Evolutionary conservation across 1,140 invertebrate species (phyloP).

Genomic region (Drosophila pachea): DNA sequence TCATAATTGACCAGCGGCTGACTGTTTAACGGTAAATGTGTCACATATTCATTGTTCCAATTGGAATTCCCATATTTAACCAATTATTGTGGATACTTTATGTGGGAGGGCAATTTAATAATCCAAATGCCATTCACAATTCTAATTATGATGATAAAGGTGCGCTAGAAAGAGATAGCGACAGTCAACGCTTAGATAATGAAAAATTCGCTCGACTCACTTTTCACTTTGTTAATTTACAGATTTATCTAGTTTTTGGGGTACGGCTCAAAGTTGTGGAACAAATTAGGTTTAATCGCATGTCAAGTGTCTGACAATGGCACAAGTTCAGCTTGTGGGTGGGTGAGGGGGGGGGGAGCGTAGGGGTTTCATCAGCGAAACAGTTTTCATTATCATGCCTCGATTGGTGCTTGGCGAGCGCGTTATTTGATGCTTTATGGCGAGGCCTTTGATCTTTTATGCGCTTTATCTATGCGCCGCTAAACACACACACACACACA

Average conservation of each 20-base stretch:
- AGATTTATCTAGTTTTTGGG: slow-evolving; percentile 4
- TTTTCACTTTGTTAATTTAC: neutral
- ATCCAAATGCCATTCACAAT: neutral
- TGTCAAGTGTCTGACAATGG: slow-evolving; percentile 66
- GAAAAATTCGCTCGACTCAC: no score
- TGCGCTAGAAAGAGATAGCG: no score
- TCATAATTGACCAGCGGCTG: slow-evolving; percentile 48
- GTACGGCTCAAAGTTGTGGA: neutral
- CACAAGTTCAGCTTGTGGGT: slow-evolving; percentile 4
- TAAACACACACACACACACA: slow-evolving; percentile 17
- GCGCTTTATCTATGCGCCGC: slow-evolving; percentile 63
- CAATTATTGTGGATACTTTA: neutral
- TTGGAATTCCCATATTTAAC: slow-evolving; percentile 38
- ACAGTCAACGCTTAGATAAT: no score
- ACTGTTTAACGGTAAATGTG: neutral
- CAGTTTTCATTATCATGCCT: slow-evolving; percentile 74
- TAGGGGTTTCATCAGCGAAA: slow-evolving; percentile 41
- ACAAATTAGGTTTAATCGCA: slow-evolving; percentile 60
- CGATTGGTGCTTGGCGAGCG: slow-evolving; percentile 64
- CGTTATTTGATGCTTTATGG: slow-evolving; percentile 72
- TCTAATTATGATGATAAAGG: no score
- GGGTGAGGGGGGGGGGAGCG: neutral
- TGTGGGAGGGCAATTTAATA: neutral
- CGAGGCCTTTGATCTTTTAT: slow-evolving; percentile 76
- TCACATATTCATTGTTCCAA: slow-evolving; percentile 10